phyloP scores from a whole-genome alignment of 2,113 vertebrate species.

The Tinamus guttatus region DNA sequence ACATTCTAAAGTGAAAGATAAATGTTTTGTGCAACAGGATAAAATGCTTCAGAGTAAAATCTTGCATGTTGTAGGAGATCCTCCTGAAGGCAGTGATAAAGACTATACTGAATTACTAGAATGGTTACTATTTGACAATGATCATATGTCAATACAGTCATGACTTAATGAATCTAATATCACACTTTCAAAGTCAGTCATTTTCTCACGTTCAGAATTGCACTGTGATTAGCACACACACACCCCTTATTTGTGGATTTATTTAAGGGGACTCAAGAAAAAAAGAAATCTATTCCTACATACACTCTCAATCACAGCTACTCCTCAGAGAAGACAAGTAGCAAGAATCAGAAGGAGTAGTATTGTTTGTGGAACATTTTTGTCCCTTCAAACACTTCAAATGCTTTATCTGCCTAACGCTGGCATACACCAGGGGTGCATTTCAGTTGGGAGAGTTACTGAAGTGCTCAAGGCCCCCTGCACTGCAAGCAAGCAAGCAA shows the following conservation, averaged over 20 bases:
- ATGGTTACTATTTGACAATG: neutral
- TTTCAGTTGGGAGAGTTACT: neutral
- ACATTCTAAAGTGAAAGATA: neutral
- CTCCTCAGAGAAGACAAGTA: neutral
- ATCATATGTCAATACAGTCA: neutral
- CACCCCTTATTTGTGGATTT: neutral
- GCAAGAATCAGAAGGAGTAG: neutral
- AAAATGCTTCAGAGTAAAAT: neutral
- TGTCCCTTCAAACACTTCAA: neutral
- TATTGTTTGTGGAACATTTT: neutral
- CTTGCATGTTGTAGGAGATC: neutral
- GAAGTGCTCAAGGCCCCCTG: neutral
- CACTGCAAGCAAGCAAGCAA: neutral
- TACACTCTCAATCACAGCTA: neutral
- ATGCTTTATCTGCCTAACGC: neutral
- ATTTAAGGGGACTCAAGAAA: neutral
- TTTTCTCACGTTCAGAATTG: neutral
- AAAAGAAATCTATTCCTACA: neutral
- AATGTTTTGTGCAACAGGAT: neutral
- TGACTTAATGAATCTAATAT: neutral
- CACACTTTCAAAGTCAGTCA: neutral
- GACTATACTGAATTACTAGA: neutral
- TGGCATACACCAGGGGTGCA: fast-evolving
- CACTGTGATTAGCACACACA: neutral
- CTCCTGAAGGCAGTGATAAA: neutral